Conservation (phyloP, 2,113 vertebrate genomes). For the Planiliza haematocheilus region DNA sequence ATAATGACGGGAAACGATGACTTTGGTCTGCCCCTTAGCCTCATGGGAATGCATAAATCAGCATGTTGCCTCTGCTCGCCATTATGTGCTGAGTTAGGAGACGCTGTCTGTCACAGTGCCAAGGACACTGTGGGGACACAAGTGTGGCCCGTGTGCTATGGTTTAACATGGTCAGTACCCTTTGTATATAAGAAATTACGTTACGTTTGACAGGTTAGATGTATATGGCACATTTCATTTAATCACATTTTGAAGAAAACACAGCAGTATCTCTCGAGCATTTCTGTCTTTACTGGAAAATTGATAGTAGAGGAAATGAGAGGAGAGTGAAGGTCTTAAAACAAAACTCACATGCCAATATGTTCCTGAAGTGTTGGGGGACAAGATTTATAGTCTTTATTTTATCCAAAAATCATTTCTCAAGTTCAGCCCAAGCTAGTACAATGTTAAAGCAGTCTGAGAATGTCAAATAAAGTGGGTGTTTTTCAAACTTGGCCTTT, state of each 20-base stretch:
- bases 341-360: background rate
- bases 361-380: background rate
- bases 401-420: background rate
- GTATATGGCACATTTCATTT: background rate
- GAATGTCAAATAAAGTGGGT: background rate
- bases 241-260: background rate
- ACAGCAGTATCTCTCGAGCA: background rate
- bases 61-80: conserved; percentile 45
- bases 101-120: conserved; percentile 34
- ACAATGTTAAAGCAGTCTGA: background rate
- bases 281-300: background rate
- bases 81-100: conserved; percentile 53
- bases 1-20: conserved; percentile 74
- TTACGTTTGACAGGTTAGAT: background rate
- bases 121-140: conserved; percentile 41
- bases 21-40: conserved; percentile 56
- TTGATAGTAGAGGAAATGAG: background rate
- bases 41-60: conserved; percentile 74
- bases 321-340: background rate
- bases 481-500: background rate
- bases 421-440: background rate
- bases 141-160: conserved; percentile 2
- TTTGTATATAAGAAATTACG: background rate
- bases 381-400: background rate
- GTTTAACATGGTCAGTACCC: background rate